Conservation (phyloP, 1,140 invertebrate genomes). For the Coboldia fuscipes region DNA sequence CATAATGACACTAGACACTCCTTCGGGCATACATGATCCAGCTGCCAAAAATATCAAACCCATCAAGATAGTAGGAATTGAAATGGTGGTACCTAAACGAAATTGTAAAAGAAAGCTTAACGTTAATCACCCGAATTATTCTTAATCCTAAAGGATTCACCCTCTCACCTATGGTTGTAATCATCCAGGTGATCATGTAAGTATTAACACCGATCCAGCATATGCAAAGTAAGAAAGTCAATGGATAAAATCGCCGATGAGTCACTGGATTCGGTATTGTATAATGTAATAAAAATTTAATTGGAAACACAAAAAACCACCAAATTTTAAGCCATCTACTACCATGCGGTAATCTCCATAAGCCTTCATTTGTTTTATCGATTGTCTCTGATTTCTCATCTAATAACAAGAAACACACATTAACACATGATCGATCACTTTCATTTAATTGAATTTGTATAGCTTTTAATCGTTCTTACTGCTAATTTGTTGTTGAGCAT, state of each 20-base stretch:
- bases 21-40: constrained; percentile 76
- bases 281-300: constrained; percentile 37
- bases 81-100: constrained; percentile 42
- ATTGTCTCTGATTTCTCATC: neutral
- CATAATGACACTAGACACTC: constrained; percentile 63
- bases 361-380: constrained; percentile 12
- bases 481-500: neutral
- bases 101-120: constrained; percentile 1
- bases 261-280: constrained; percentile 56
- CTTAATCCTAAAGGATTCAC: neutral
- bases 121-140: neutral
- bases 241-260: constrained; percentile 41
- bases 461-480: neutral
- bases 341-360: constrained; percentile 12
- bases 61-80: constrained; percentile 70
- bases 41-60: constrained; percentile 61
- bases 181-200: constrained; percentile 81
- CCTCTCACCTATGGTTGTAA: constrained; percentile 54
- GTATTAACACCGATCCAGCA: constrained; percentile 65
- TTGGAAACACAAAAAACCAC: constrained; percentile 49
- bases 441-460: neutral
- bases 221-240: constrained; percentile 71
- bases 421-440: neutral
- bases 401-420: neutral
- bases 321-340: constrained; percentile 24